These are phyloP conservation scores for Eurosta solidaginis DNA, from an alignment of 1,140 invertebrate genomes.

Conservation along the genomic window DNA sequence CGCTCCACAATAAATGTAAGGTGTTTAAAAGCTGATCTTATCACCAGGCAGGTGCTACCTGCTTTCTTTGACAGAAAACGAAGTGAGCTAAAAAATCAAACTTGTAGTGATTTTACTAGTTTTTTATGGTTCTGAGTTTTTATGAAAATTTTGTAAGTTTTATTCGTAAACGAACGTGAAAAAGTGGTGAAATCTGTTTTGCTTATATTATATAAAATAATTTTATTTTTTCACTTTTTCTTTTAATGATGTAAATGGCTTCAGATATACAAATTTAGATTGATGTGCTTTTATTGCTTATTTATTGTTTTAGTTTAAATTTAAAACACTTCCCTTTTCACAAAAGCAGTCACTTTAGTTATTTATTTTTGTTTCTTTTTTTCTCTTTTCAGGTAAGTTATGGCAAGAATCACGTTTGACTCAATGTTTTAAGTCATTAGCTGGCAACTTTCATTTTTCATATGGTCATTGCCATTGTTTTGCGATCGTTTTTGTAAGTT, in stretches of 20 bases:
- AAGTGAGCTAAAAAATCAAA: no score
- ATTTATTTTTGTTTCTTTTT: background rate
- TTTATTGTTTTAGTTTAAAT: background rate
- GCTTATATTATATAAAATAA: no score
- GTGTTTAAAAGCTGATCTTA: constrained; percentile 12
- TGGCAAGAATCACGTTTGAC: background rate
- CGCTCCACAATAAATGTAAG: background rate
- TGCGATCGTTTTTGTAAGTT: background rate
- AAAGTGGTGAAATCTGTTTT: background rate
- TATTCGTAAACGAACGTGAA: background rate
- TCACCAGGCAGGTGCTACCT: background rate
- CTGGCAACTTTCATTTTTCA: constrained; percentile 21
- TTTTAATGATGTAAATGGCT: background rate
- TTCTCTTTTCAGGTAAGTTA: background rate
- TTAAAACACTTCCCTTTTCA: background rate
- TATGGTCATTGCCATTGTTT: background rate
- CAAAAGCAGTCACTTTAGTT: background rate
- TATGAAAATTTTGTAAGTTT: background rate
- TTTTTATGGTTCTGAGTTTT: constrained; percentile 4
- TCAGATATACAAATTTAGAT: background rate
- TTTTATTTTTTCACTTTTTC: background rate
- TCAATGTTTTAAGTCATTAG: background rate
- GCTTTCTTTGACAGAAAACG: background rate
- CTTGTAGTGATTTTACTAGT: background rate
- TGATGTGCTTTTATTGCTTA: constrained; percentile 5